phyloP scores from a whole-genome alignment of 37 sponge, comb jelly and placozoan genomes.

The Haliclona indistincta region DNA sequence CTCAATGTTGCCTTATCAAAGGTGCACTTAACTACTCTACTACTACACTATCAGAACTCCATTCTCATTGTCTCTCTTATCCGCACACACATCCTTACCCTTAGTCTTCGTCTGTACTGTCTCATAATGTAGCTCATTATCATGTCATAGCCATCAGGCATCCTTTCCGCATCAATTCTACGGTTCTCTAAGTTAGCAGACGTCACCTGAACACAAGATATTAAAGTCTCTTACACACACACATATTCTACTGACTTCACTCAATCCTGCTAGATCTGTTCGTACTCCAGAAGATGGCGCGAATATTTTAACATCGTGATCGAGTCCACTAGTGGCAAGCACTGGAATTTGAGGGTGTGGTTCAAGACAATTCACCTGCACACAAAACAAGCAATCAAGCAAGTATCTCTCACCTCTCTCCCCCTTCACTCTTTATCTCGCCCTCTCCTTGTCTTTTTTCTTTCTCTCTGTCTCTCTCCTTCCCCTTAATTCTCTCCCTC shows the following conservation, averaged over 20 bases:
- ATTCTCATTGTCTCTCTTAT: too few relatives aligned
- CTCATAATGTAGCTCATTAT: conserved; percentile 44
- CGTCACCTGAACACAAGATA: neutral
- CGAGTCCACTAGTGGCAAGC: conserved; percentile 91
- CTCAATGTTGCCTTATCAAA: too few relatives aligned
- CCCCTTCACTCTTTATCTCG: too few relatives aligned
- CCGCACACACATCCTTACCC: too few relatives aligned
- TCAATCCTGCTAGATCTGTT: conserved; percentile 50
- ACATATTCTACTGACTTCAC: conserved; percentile 30
- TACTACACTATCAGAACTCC: too few relatives aligned
- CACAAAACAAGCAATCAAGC: neutral
- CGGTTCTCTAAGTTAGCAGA: conserved; percentile 9
- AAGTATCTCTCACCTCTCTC: too few relatives aligned
- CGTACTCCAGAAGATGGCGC: conserved; percentile 52
- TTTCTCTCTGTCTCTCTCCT: too few relatives aligned
- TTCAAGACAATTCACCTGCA: conserved; percentile 91
- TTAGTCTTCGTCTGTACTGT: conserved; percentile 56
- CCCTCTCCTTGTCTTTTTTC: too few relatives aligned
- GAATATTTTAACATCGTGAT: conserved; percentile 89
- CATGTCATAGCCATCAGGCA: conserved; percentile 44
- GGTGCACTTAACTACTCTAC: too few relatives aligned
- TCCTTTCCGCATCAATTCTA: conserved; percentile 16
- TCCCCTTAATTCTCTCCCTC: too few relatives aligned
- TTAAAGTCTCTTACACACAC: neutral
- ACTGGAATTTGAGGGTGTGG: conserved; percentile 88